A percentile compares a stretch with the other conserved stretches of the same genome.
Conservation (phyloP, 2,888 invertebrate species). For the Parelbella ahira region DNA sequence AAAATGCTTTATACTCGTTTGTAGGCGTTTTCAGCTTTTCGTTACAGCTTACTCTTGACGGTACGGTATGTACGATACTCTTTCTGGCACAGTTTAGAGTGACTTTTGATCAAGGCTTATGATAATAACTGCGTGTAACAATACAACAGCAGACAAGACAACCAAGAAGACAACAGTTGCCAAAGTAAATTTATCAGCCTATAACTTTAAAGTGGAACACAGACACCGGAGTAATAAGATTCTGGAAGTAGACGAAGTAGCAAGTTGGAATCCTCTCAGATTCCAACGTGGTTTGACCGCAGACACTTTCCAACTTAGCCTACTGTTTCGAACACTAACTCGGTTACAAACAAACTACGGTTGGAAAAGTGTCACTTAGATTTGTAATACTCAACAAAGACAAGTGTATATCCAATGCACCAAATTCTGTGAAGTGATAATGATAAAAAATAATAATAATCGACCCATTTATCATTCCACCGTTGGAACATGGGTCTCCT, state of each 20-base stretch:
- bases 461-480: too few species aligned
- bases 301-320: slow-evolving; percentile 23
- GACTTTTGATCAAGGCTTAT: slow-evolving; percentile 3
- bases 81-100: slow-evolving; percentile 3
- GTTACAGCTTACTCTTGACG: too few species aligned
- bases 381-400: slow-evolving; percentile 17
- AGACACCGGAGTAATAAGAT: slow-evolving; percentile 23
- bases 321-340: slow-evolving; percentile 22
- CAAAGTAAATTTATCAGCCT: slow-evolving; percentile 25
- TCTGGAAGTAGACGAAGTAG: slow-evolving; percentile 21
- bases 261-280: slow-evolving; percentile 24
- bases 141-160: too few species aligned
- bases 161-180: slow-evolving; percentile 18
- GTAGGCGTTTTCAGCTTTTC: too few species aligned
- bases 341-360: slow-evolving; percentile 18
- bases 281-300: slow-evolving; percentile 25
- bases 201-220: slow-evolving; percentile 20
- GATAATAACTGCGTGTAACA: slow-evolving; percentile 1
- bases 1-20: too few species aligned
- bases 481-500: too few species aligned
- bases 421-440: too few species aligned
- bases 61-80: too few species aligned
- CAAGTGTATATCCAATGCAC: too few species aligned
- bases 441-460: too few species aligned
- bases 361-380: slow-evolving; percentile 16